Percentiles rank a stretch among this genome's conserved stretches.
phyloP scores from a whole-genome alignment of 2,888 invertebrate species.

The Slavum lentiscoides region DNA sequence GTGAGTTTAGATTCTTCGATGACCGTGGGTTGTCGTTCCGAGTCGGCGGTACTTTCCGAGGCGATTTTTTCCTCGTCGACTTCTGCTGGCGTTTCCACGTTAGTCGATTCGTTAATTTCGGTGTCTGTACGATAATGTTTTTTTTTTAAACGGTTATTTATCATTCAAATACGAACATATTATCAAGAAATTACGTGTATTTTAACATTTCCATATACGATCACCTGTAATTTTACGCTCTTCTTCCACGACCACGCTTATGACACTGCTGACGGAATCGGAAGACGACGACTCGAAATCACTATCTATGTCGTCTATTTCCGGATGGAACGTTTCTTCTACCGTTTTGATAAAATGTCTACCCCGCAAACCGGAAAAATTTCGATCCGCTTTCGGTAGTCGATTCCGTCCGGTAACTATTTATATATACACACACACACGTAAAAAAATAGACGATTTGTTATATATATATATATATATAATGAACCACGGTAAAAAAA shows the following conservation, averaged over 20 bases:
- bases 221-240: slow-evolving; percentile 55
- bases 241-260: slow-evolving; percentile 74
- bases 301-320: slow-evolving; percentile 86
- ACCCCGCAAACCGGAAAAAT: slow-evolving; percentile 42
- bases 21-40: not conserved
- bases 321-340: slow-evolving; percentile 75
- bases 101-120: slow-evolving; percentile 7
- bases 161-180: not conserved
- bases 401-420: slow-evolving; percentile 38
- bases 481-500: no score
- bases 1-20: not conserved
- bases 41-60: not conserved
- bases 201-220: not conserved
- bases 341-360: slow-evolving; percentile 49
- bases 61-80: not conserved
- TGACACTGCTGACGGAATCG: slow-evolving; percentile 83
- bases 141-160: not conserved
- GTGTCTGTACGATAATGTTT: not conserved
- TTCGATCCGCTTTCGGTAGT: slow-evolving; percentile 46
- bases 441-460: not conserved
- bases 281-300: slow-evolving; percentile 87
- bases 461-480: not conserved
- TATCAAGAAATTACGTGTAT: no score
- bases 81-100: not conserved
- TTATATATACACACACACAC: not conserved